Evolutionary conservation across 2,888 invertebrate genomes (phyloP), one percentile per base, ranked within the genome.

Genomic region (Epiperipatus broadwayi): DNA sequence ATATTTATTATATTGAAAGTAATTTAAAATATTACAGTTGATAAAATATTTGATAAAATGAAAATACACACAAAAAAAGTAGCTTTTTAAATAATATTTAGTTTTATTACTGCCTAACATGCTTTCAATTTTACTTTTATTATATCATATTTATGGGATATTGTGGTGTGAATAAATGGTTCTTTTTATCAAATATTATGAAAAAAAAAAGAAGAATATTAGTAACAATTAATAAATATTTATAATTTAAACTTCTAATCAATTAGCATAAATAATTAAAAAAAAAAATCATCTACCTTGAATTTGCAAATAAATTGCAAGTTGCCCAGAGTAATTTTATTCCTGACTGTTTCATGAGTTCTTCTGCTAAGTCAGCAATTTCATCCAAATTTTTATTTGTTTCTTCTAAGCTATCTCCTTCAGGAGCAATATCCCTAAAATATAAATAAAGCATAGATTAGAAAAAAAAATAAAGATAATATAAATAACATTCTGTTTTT

Each of bases 321-420:
- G 72, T 71, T 2, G 71, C 55, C 73, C 73, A 73, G 40, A 73
- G 50, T 35, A 70, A 53, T 50, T 68, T 69, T 29, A 72, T 54
- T 2, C 70, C 69, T 29, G 63, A 65, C 44, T 65, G 57, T 47
- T 67, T 65, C 45, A 63, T 62, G 46, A 70, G 52, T 44, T 72
- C 69, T 40, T 57, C 58, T 1, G 71, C 61, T 32, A 67, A 64
- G 40, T 71, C 70, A 1, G 60, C 55, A 1, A 72, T 58, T 38
- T 70, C 69, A 41, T 73, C 73, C 57, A 69, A 65, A 44, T 67
- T 61, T 4, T 54, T 49, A 46, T 64, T 64, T 16, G 59, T 63
- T 49, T 72, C 72, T 10, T 68, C 69, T 52, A 67, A 60, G 29
- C 55, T 65, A 2, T 65, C 65, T 0, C 64, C 60, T 35, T 60